A percentile compares a stretch with the other conserved stretches of the same genome.
Evolutionary conservation across 2,113 vertebrate species (phyloP).

Genomic region (Varanus salvator): DNA sequence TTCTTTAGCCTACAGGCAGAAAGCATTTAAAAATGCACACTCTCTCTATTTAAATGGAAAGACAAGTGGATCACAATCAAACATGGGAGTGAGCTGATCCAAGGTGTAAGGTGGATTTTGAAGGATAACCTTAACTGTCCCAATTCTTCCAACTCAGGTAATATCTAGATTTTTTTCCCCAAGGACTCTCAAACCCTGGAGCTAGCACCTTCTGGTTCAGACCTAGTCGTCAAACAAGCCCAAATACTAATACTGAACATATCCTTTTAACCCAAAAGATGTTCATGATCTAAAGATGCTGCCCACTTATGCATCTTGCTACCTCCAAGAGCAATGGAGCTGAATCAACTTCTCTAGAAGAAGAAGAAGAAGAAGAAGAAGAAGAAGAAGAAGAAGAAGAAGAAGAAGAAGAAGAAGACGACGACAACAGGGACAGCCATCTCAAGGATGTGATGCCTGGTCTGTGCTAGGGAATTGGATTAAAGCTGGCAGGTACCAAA

Average conservation of each 20-base stretch:
- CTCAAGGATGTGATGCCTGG: background rate
- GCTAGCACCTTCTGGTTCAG: background rate
- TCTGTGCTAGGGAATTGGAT: background rate
- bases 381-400: background rate
- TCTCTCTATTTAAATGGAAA: no score
- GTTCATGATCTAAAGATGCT: constrained; percentile 43
- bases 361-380: background rate
- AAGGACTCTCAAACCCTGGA: background rate
- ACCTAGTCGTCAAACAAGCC: background rate
- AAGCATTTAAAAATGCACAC: no score
- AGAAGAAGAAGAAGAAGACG: constrained; percentile 7
- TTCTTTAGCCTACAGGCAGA: no score
- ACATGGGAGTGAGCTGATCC: no score
- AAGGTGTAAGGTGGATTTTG: no score
- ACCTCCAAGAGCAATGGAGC: constrained; percentile 17
- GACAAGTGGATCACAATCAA: no score
- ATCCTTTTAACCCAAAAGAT: background rate
- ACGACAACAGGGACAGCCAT: background rate
- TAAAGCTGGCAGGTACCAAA: background rate
- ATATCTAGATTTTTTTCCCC: background rate
- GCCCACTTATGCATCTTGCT: constrained; percentile 31
- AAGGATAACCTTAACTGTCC: no score
- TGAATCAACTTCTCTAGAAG: background rate
- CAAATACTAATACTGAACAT: no score
- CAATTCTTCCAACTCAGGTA: no score